phyloP scores from a whole-genome alignment of 2,888 invertebrate species.

The Microctonus brassicae region DNA sequence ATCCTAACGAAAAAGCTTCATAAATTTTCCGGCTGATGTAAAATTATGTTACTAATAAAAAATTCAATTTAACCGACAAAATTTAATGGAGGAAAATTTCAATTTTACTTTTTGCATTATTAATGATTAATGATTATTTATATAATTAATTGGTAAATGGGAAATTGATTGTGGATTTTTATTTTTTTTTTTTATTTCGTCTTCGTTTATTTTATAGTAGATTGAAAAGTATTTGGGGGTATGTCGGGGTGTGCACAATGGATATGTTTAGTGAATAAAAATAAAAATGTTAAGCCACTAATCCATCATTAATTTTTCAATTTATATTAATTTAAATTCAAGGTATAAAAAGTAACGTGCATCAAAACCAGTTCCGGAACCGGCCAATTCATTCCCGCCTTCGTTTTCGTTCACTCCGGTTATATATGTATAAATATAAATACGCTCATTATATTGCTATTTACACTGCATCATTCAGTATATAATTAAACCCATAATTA shows the following conservation, averaged over 20 bases:
- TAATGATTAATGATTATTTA: neutral
- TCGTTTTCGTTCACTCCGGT: conserved; percentile 4
- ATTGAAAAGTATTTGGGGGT: too few species aligned
- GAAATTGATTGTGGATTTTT: too few species aligned
- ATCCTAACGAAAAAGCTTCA: conserved; percentile 48
- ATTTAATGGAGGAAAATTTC: too few species aligned
- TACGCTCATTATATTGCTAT: too few species aligned
- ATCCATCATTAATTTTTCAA: conserved; percentile 43
- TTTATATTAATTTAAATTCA: conserved; percentile 47
- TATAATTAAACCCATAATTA: too few species aligned
- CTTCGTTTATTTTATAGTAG: too few species aligned
- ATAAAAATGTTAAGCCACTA: neutral
- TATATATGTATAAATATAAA: conserved; percentile 8
- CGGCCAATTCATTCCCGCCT: conserved; percentile 14
- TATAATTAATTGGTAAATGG: neutral
- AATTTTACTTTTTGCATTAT: neutral
- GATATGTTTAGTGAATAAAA: too few species aligned
- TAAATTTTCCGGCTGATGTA: conserved; percentile 50
- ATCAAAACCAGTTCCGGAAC: neutral
- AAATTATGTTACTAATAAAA: neutral
- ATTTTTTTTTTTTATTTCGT: too few species aligned
- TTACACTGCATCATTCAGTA: too few species aligned
- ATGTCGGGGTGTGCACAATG: too few species aligned
- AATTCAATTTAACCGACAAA: too few species aligned
- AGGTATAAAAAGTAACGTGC: conserved; percentile 29